Percentiles rank a stretch among this genome's conserved stretches.
Evolutionary conservation across 1,140 invertebrate species (phyloP).

Genomic region (Glossosoma conforme): DNA sequence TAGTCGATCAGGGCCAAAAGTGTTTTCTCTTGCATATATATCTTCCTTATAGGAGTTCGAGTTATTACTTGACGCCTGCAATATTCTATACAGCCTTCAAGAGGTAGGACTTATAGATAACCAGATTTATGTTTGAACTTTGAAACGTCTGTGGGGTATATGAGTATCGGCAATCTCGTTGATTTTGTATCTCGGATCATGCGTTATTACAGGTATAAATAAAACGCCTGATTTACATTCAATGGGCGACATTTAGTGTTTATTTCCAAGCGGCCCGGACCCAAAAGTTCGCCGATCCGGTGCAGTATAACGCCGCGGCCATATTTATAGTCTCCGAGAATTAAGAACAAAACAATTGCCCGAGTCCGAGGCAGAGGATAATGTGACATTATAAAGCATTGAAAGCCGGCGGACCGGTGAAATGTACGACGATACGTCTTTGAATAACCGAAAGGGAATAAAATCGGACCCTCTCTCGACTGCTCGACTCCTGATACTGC

Average conservation of each 20-base stretch:
- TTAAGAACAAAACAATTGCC: slow-evolving; percentile 30
- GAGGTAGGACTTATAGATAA: too few relatives aligned
- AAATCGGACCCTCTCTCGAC: too few relatives aligned
- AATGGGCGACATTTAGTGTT: slow-evolving; percentile 33
- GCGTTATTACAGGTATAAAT: slow-evolving; percentile 27
- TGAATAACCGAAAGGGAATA: too few relatives aligned
- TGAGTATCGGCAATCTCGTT: background rate
- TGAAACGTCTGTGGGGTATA: too few relatives aligned
- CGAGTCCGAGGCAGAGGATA: slow-evolving; percentile 15
- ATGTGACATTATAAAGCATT: slow-evolving; percentile 23
- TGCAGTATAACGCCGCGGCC: background rate
- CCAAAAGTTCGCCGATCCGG: slow-evolving; percentile 12
- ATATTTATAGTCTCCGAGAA: slow-evolving; percentile 28
- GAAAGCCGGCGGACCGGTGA: slow-evolving; percentile 3
- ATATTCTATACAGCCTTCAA: too few relatives aligned
- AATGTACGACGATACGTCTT: too few relatives aligned
- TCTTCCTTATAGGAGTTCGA: too few relatives aligned
- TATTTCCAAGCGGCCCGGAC: slow-evolving; percentile 22
- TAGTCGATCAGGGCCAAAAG: too few relatives aligned
- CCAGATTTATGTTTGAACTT: too few relatives aligned
- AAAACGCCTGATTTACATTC: slow-evolving; percentile 32
- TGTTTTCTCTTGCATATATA: too few relatives aligned
- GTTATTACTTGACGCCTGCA: too few relatives aligned
- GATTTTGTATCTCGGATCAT: slow-evolving; percentile 20
- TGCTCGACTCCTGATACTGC: too few relatives aligned